Conservation (phyloP, 2,888 invertebrate species). For the Syrista parreyssii region DNA sequence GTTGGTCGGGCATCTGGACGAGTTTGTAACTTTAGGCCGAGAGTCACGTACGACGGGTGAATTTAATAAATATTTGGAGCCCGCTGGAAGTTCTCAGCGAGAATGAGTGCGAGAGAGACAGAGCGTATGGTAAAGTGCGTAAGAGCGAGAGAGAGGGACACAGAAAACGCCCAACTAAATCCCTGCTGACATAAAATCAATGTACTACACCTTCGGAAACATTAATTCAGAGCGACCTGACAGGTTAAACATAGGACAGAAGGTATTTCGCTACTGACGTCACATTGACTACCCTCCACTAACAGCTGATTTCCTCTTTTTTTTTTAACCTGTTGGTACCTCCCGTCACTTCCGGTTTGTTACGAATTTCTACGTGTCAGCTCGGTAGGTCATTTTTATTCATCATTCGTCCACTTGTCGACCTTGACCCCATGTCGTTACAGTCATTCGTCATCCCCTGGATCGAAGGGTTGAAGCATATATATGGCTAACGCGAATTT, state of each 20-base stretch:
- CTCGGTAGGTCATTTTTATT: not conserved
- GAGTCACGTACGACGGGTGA: not conserved
- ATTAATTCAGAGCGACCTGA: conserved; percentile 1
- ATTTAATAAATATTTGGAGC: not conserved
- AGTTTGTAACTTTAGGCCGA: not conserved
- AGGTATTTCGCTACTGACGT: not conserved
- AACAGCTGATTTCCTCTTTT: not conserved
- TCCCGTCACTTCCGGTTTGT: not conserved
- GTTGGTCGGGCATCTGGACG: not conserved
- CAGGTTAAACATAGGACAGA: conserved; percentile 2
- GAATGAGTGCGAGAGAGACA: not conserved
- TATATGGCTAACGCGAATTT: not conserved
- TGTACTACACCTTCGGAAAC: conserved; percentile 3
- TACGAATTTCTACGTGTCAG: not conserved
- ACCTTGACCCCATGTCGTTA: not conserved
- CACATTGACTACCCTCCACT: not conserved
- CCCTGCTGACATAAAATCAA: conserved; percentile 4
- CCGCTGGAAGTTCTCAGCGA: not conserved
- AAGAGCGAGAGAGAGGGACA: not conserved
- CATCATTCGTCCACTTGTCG: not conserved
- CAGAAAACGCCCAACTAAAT: not conserved
- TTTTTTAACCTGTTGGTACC: not conserved
- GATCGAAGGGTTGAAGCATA: not conserved
- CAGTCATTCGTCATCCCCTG: not conserved
- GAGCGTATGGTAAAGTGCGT: not conserved